phyloP scores from a whole-genome alignment of 2,797 vertebrate species.

The Acomys russatus region DNA sequence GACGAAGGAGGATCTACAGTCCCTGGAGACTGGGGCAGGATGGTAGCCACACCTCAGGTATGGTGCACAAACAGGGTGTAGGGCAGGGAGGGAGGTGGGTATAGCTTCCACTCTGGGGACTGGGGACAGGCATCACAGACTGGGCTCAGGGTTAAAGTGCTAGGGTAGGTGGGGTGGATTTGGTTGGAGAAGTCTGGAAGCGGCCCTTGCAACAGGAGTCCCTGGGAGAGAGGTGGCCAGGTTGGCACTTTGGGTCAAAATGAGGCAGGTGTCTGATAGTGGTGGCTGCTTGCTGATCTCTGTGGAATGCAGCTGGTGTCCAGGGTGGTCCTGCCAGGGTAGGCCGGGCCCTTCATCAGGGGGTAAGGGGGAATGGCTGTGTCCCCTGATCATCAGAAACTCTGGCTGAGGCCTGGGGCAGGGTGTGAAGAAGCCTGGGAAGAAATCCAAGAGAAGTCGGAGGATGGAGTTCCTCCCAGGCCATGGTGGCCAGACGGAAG shows the following conservation, averaged over 20 bases:
- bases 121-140: not conserved
- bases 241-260: not conserved
- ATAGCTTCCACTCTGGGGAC: not conserved
- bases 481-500: not conserved
- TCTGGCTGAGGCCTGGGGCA: not conserved
- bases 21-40: not conserved
- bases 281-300: not conserved
- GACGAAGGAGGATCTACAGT: not conserved
- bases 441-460: not conserved
- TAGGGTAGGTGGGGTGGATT: no score
- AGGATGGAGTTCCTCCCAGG: not conserved
- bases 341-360: not conserved
- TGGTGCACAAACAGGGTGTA: not conserved
- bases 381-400: not conserved
- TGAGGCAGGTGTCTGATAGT: fast-evolving
- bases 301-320: not conserved
- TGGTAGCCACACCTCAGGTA: fast-evolving
- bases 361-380: not conserved
- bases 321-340: not conserved
- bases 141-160: not conserved
- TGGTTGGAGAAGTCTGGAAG: not conserved
- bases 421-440: not conserved
- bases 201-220: not conserved
- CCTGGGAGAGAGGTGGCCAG: not conserved
- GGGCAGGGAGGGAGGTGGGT: not conserved